Percentiles rank a stretch among this genome's conserved stretches.
These are phyloP conservation scores for Trichoplusia ni DNA, from an alignment of 1,140 invertebrate genomes.

Conservation along the genomic window DNA sequence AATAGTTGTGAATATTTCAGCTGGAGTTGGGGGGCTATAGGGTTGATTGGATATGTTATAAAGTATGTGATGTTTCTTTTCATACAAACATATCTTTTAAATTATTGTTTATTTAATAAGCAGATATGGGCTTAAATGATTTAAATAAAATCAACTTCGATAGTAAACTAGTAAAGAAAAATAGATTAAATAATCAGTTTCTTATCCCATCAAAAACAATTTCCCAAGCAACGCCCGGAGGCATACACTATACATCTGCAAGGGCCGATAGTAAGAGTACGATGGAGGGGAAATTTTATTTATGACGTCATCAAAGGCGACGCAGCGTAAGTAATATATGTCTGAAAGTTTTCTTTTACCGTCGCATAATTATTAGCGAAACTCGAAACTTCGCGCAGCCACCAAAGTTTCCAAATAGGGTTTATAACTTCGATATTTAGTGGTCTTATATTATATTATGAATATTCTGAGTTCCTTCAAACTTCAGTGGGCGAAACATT, in stretches of 20 bases:
- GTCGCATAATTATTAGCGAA: constrained; percentile 24
- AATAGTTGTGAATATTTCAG: too few species aligned
- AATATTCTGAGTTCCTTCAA: neutral
- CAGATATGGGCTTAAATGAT: too few species aligned
- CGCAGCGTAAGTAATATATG: constrained; percentile 36
- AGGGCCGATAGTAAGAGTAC: neutral
- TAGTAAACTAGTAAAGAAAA: too few species aligned
- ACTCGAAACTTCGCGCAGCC: constrained; percentile 1
- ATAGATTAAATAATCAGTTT: too few species aligned
- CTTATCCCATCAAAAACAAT: too few species aligned
- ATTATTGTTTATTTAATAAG: too few species aligned
- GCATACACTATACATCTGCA: neutral
- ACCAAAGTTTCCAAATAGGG: neutral
- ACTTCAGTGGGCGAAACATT: neutral
- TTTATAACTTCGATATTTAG: constrained; percentile 18
- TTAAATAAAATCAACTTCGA: too few species aligned
- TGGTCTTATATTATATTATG: constrained; percentile 14
- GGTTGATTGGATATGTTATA: too few species aligned
- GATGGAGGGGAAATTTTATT: constrained; percentile 42
- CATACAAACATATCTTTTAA: too few species aligned
- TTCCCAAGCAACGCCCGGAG: constrained; percentile 3
- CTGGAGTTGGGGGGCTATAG: too few species aligned
- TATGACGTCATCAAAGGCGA: constrained; percentile 47
- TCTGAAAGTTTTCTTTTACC: constrained; percentile 29
- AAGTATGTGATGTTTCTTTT: too few species aligned